A percentile compares a stretch with the other conserved stretches of the same genome.
phyloP scores from a whole-genome alignment of 2,113 vertebrate species.

The Indicator maculatus region DNA sequence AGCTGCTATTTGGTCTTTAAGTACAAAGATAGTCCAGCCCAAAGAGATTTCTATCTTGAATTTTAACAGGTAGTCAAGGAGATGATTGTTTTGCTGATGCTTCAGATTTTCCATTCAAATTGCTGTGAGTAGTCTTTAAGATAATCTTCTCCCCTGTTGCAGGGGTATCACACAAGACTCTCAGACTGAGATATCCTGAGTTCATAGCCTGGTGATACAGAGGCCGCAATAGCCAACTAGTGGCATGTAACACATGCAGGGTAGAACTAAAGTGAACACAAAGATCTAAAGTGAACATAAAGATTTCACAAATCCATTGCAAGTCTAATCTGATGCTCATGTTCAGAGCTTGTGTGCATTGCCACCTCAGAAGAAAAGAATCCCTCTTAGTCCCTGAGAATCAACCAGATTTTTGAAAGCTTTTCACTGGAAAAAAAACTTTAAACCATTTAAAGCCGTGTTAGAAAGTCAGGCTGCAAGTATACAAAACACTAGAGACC shows the following conservation, averaged over 20 bases:
- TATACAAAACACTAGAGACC: conserved; percentile 46
- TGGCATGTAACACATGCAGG: not conserved
- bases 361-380: conserved; percentile 1
- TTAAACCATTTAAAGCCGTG: not conserved
- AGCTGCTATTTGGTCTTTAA: conserved; percentile 11
- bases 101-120: not conserved
- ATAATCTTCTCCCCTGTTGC: not conserved
- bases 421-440: not conserved
- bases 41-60: conserved; percentile 29
- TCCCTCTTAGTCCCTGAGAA: not conserved
- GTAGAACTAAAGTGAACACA: not conserved
- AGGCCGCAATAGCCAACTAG: not conserved
- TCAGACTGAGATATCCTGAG: not conserved
- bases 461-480: conserved; percentile 28
- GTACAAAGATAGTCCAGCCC: not conserved
- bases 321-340: fast-evolving
- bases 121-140: not conserved
- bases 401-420: not conserved
- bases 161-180: not conserved
- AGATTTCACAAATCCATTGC: not conserved
- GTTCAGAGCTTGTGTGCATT: not conserved
- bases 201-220: not conserved
- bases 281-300: not conserved
- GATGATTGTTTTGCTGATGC: not conserved
- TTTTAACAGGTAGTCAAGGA: conserved; percentile 2